phyloP scores from a whole-genome alignment of 2,888 invertebrate species.

The Macaria liturata region DNA sequence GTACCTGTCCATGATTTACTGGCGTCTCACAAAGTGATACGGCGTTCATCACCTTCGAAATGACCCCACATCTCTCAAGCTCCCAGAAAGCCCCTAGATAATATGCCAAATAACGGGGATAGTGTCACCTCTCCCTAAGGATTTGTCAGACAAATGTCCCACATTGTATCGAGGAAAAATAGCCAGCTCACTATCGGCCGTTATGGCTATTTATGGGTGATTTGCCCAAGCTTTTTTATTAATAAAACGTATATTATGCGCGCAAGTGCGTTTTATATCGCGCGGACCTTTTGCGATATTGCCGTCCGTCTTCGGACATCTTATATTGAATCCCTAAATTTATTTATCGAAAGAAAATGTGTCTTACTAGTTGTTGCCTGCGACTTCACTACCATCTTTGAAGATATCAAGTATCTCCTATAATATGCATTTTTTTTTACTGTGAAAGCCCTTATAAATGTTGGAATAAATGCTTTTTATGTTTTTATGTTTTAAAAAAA shows the following conservation, averaged over 20 bases:
- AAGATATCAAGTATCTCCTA: too few relatives aligned
- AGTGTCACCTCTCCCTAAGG: slow-evolving; percentile 75
- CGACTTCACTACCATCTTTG: too few relatives aligned
- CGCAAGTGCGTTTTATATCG: slow-evolving; percentile 81
- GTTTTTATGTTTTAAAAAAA: too few relatives aligned
- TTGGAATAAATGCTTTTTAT: too few relatives aligned
- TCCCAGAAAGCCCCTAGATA: slow-evolving; percentile 60
- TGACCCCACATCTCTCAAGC: slow-evolving; percentile 80
- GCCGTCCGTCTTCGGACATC: slow-evolving; percentile 80
- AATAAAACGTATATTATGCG: slow-evolving; percentile 83
- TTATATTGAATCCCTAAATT: slow-evolving; percentile 64
- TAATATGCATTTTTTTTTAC: too few relatives aligned
- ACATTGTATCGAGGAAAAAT: slow-evolving; percentile 78
- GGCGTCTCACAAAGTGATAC: slow-evolving; percentile 69
- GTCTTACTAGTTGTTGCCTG: too few relatives aligned
- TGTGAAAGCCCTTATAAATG: too few relatives aligned
- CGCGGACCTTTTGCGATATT: slow-evolving; percentile 70
- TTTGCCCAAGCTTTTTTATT: slow-evolving; percentile 79
- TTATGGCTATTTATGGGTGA: slow-evolving; percentile 82
- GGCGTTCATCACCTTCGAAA: slow-evolving; percentile 78
- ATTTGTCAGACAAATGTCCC: slow-evolving; percentile 83
- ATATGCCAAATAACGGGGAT: slow-evolving; percentile 51
- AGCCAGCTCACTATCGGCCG: slow-evolving; percentile 75
- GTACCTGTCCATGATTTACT: slow-evolving; percentile 78
- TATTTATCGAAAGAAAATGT: slow-evolving; percentile 28